Evolutionary conservation across 1,140 invertebrate genomes (phyloP).

Genomic region (Panulirus ornatus): DNA sequence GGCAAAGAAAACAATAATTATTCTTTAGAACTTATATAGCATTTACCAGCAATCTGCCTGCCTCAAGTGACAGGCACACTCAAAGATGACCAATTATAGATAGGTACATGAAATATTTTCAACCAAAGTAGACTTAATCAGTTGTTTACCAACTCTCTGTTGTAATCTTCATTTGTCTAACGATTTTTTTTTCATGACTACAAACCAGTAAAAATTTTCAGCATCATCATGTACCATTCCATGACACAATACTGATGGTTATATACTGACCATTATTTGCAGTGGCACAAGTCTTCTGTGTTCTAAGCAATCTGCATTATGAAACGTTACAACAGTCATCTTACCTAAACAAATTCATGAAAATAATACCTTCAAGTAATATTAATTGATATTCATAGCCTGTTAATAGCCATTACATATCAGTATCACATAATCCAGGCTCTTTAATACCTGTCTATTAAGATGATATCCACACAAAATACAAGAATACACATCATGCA

Average conservation of each 20-base stretch:
- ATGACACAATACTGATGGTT: too few relatives aligned
- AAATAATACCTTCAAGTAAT: not conserved
- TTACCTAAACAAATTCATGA: not conserved
- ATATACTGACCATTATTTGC: not conserved
- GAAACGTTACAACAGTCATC: not conserved
- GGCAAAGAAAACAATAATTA: slow-evolving; percentile 27
- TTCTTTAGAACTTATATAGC: too few relatives aligned
- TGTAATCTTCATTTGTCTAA: too few relatives aligned
- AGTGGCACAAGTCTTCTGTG: not conserved
- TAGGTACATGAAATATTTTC: too few relatives aligned
- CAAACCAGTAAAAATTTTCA: not conserved
- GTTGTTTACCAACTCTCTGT: too few relatives aligned
- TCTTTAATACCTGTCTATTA: not conserved
- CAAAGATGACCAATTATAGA: too few relatives aligned
- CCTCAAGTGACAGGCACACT: too few relatives aligned
- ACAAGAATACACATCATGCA: not conserved
- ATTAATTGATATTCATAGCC: not conserved
- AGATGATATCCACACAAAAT: not conserved
- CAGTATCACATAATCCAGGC: not conserved
- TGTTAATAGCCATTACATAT: not conserved
- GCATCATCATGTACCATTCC: not conserved
- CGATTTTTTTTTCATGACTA: not conserved
- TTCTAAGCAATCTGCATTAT: not conserved
- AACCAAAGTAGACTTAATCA: too few relatives aligned
- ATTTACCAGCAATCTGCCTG: too few relatives aligned